A percentile compares a stretch with the other conserved stretches of the same genome.
Conservation (phyloP, 2,113 vertebrate genomes). For the Anguilla japonica region DNA sequence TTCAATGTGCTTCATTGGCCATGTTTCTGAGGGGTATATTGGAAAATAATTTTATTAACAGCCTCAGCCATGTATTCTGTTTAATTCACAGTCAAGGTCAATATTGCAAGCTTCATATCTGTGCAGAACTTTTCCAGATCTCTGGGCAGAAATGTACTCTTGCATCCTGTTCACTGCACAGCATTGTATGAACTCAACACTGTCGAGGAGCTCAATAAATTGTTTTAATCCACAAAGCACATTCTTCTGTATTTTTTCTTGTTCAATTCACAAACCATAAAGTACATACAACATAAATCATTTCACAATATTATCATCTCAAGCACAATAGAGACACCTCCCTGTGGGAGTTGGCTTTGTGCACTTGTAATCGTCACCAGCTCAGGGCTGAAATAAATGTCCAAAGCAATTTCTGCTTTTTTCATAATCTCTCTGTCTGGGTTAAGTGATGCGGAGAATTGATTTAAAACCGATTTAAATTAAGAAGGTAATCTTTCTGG, state of each 20-base stretch:
- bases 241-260: background rate
- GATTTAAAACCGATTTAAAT: background rate
- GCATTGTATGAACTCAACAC: background rate
- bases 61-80: background rate
- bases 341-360: background rate
- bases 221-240: background rate
- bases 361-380: background rate
- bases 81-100: background rate
- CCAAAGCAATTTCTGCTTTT: background rate
- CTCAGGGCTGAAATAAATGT: background rate
- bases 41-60: background rate
- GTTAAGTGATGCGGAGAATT: background rate
- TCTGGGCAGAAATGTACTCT: background rate
- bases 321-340: background rate
- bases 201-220: background rate
- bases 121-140: background rate
- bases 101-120: background rate
- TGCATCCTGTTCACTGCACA: background rate
- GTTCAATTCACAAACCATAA: background rate
- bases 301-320: background rate
- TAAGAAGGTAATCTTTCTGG: background rate
- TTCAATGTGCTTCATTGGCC: background rate
- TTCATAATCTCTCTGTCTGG: background rate
- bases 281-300: background rate
- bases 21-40: background rate